Evolutionary conservation across 2,888 invertebrate genomes (phyloP).

Genomic region (Aphrophora alni): DNA sequence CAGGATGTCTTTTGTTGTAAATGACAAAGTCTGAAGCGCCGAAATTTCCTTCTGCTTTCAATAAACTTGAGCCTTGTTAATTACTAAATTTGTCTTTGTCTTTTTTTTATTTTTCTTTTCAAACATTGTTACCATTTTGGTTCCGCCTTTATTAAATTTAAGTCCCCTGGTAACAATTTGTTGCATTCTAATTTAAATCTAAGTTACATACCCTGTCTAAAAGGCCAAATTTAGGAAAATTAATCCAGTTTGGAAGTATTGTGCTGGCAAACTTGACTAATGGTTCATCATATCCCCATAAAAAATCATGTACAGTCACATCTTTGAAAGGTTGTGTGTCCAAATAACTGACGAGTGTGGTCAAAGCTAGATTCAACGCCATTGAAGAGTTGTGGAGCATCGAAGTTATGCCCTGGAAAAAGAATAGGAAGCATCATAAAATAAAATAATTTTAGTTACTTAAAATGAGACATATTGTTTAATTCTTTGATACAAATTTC

Average conservation of each 20-base stretch:
- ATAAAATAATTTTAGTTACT: not conserved
- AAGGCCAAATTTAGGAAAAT: constrained; percentile 81
- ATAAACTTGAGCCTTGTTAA: too few species aligned
- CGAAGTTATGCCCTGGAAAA: constrained; percentile 64
- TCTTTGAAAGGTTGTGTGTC: constrained; percentile 68
- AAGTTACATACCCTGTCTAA: constrained; percentile 77
- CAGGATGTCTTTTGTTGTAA: too few species aligned
- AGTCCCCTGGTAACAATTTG: too few species aligned
- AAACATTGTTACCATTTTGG: too few species aligned
- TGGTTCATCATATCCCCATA: constrained; percentile 84
- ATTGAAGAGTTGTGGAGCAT: constrained; percentile 62
- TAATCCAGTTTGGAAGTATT: constrained; percentile 78
- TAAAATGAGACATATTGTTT: too few species aligned
- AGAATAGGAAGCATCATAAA: not conserved
- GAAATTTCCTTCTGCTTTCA: too few species aligned
- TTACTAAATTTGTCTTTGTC: too few species aligned
- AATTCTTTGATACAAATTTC: too few species aligned
- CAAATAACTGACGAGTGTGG: constrained; percentile 64
- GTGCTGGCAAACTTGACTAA: constrained; percentile 72
- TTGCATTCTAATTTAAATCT: too few species aligned
- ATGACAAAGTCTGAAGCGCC: too few species aligned
- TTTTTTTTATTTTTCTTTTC: too few species aligned
- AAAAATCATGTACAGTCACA: constrained; percentile 70
- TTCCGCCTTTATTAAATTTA: too few species aligned
- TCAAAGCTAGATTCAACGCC: constrained; percentile 66